Evolutionary conservation across 2,797 vertebrate genomes (phyloP).

Genomic region (Amblyopsis hoosieri): DNA sequence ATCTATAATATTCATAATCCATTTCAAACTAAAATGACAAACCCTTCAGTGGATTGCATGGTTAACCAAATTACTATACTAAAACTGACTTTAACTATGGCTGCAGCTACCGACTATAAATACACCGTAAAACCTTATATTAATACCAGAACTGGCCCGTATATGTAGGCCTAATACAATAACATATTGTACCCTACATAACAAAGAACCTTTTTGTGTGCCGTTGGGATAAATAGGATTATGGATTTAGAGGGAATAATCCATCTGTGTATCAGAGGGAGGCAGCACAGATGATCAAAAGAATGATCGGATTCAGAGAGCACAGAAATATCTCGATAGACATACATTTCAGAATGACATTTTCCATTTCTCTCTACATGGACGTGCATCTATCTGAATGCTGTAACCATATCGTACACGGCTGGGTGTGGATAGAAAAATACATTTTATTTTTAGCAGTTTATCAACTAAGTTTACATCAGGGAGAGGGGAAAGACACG

Average conservation of each 20-base stretch:
- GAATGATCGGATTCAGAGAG: constrained; percentile 57
- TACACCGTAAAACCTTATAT: background rate
- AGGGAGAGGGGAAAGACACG: constrained; percentile 25
- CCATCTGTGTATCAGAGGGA: constrained; percentile 69
- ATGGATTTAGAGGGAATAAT: constrained; percentile 77
- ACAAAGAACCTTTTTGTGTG: constrained; percentile 72
- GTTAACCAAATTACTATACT: too few species aligned
- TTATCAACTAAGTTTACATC: constrained; percentile 69
- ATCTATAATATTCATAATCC: too few species aligned
- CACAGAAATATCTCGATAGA: constrained; percentile 57
- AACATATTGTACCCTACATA: constrained; percentile 56
- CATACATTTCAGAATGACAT: constrained; percentile 57
- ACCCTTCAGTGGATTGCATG: too few species aligned
- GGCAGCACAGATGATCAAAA: constrained; percentile 70
- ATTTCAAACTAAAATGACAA: too few species aligned
- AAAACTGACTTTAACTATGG: too few species aligned
- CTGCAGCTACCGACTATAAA: too few species aligned
- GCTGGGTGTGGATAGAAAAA: constrained; percentile 30
- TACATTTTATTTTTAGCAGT: constrained; percentile 68
- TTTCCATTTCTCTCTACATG: constrained; percentile 49
- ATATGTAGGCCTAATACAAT: constrained; percentile 26
- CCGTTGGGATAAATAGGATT: constrained; percentile 78
- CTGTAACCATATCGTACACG: constrained; percentile 64
- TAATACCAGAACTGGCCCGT: constrained; percentile 30
- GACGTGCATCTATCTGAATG: constrained; percentile 61